Evolutionary conservation across 1,140 invertebrate species (phyloP).

Genomic region (Mercenaria mercenaria): DNA sequence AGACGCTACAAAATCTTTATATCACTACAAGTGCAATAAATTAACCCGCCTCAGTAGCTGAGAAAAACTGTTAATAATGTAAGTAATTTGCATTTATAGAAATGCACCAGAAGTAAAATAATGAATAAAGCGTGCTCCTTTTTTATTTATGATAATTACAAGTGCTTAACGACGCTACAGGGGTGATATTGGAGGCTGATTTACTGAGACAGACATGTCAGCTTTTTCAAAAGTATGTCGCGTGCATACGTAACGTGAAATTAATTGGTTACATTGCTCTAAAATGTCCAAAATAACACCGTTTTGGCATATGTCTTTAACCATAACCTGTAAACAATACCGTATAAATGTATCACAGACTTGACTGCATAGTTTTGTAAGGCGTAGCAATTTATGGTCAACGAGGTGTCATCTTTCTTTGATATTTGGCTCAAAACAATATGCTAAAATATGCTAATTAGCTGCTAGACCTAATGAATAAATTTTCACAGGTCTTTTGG

Average conservation of each 20-base stretch:
- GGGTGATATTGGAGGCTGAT: neutral
- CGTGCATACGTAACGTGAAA: neutral
- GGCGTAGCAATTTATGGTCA: constrained; percentile 22
- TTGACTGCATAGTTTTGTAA: constrained; percentile 4
- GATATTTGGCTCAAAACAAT: constrained; percentile 21
- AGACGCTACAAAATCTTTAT: no score
- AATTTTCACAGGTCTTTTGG: constrained; percentile 1
- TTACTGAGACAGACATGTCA: neutral
- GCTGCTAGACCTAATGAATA: constrained; percentile 5
- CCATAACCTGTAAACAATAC: neutral
- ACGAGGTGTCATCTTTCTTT: constrained; percentile 7
- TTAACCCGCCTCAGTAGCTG: no score
- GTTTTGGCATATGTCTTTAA: constrained; percentile 16
- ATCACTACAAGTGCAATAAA: no score
- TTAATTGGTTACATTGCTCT: neutral
- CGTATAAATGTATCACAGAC: neutral
- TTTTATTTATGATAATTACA: no score
- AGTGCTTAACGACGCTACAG: no score
- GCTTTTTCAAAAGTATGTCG: constrained; percentile 3
- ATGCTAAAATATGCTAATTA: constrained; percentile 33
- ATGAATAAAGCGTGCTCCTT: no score
- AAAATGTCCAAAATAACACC: constrained; percentile 22
- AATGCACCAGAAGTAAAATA: no score
- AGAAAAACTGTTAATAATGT: no score
- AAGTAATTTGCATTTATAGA: no score